phyloP scores from a whole-genome alignment of 2,888 invertebrate species.

The Dorcus parallelipipedus region DNA sequence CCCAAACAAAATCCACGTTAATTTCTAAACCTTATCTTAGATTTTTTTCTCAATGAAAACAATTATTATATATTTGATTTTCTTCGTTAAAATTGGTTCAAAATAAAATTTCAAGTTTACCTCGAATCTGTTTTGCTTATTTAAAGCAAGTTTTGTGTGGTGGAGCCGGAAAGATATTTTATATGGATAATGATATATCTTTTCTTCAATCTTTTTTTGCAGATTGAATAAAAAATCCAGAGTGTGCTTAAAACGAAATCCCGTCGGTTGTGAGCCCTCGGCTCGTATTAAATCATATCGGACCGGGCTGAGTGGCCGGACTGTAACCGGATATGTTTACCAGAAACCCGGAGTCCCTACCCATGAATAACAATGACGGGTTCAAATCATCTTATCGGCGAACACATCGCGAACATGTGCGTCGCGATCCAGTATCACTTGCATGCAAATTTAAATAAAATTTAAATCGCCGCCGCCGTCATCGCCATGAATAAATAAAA shows the following conservation, averaged over 20 bases:
- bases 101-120: too few relatives aligned
- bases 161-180: too few relatives aligned
- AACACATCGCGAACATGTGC: conserved; percentile 25
- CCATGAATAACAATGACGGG: conserved; percentile 38
- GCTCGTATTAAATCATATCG: conserved; percentile 27
- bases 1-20: background rate
- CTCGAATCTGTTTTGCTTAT: too few relatives aligned
- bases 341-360: conserved; percentile 34
- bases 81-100: too few relatives aligned
- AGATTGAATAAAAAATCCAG: conserved; percentile 19
- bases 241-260: conserved; percentile 15
- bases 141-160: too few relatives aligned
- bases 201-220: conserved; percentile 8
- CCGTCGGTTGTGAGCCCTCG: conserved; percentile 16
- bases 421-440: conserved; percentile 20
- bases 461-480: conserved; percentile 23
- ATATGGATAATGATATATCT: too few relatives aligned
- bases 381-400: conserved; percentile 28
- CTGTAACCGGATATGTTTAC: conserved; percentile 37
- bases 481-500: background rate
- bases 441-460: conserved; percentile 29
- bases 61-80: too few relatives aligned
- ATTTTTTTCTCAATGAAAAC: too few relatives aligned
- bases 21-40: too few relatives aligned
- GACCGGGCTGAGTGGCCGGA: conserved; percentile 23